Conservation (phyloP, 2,888 invertebrate genomes). For the Ennomos erosarius region DNA sequence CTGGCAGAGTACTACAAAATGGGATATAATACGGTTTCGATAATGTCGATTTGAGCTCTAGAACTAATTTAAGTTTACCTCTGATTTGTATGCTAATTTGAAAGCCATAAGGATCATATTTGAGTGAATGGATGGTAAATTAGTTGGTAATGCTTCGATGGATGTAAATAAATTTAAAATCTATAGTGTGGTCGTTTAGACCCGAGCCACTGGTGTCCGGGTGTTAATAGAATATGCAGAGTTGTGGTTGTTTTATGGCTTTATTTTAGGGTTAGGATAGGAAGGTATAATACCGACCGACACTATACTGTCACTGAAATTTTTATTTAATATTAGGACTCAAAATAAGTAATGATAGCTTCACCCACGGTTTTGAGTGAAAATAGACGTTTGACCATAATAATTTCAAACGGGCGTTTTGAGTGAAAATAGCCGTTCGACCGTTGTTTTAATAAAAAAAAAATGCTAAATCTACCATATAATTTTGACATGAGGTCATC, state of each 20-base stretch:
- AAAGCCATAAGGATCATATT: slow-evolving; percentile 7
- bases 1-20: not conserved
- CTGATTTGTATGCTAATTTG: slow-evolving; percentile 2
- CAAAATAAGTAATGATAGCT: too few relatives aligned
- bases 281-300: not conserved
- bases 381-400: too few relatives aligned
- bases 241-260: slow-evolving; percentile 55
- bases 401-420: too few relatives aligned
- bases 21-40: slow-evolving; percentile 11
- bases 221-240: slow-evolving; percentile 73
- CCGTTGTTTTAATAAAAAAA: too few relatives aligned
- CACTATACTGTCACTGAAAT: too few relatives aligned
- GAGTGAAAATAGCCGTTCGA: too few relatives aligned
- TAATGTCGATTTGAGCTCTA: slow-evolving; percentile 24
- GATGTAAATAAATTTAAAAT: slow-evolving; percentile 73
- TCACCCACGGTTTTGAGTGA: too few relatives aligned
- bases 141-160: slow-evolving; percentile 45
- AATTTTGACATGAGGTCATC: too few relatives aligned
- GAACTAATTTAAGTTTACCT: slow-evolving; percentile 26
- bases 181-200: slow-evolving; percentile 64
- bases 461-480: too few relatives aligned
- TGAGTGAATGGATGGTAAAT: not conserved
- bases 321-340: too few relatives aligned
- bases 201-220: slow-evolving; percentile 70
- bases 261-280: slow-evolving; percentile 44